Evolutionary conservation across 2,113 vertebrate species (phyloP).

Genomic region (Oryzias javanicus): DNA sequence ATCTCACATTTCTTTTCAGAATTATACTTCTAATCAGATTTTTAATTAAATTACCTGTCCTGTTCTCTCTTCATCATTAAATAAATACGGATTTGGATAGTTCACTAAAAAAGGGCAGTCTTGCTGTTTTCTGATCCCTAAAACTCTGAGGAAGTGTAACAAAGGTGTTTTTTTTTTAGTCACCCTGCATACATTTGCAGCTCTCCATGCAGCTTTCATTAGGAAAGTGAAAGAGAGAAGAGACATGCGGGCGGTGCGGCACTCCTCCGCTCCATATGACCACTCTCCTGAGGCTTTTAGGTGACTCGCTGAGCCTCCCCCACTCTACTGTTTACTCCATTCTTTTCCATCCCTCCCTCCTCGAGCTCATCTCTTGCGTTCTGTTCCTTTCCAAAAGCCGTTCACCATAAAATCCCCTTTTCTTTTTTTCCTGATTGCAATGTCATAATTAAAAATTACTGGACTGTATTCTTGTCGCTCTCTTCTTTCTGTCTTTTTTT

Average conservation of each 20-base stretch:
- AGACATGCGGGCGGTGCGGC: conserved; percentile 10
- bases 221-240: conserved; percentile 16
- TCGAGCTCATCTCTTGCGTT: not conserved
- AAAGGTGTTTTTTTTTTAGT: not conserved
- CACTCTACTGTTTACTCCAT: not conserved
- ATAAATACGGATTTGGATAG: not conserved
- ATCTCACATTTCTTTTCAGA: too few species aligned
- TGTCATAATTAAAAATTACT: not conserved
- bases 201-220: conserved; percentile 11
- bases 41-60: too few species aligned
- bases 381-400: not conserved
- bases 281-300: conserved; percentile 25
- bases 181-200: conserved; percentile 1
- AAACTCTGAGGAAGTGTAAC: not conserved
- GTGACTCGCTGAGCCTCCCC: conserved; percentile 25
- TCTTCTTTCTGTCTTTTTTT: not conserved
- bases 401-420: not conserved
- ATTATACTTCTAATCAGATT: too few species aligned
- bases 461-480: not conserved
- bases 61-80: not conserved
- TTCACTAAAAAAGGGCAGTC: not conserved
- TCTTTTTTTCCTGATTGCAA: not conserved
- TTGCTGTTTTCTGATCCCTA: not conserved
- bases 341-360: not conserved
- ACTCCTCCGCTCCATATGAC: conserved; percentile 49